Evolutionary conservation across 2,113 vertebrate species (phyloP).

Genomic region (Alligator mississippiensis): DNA sequence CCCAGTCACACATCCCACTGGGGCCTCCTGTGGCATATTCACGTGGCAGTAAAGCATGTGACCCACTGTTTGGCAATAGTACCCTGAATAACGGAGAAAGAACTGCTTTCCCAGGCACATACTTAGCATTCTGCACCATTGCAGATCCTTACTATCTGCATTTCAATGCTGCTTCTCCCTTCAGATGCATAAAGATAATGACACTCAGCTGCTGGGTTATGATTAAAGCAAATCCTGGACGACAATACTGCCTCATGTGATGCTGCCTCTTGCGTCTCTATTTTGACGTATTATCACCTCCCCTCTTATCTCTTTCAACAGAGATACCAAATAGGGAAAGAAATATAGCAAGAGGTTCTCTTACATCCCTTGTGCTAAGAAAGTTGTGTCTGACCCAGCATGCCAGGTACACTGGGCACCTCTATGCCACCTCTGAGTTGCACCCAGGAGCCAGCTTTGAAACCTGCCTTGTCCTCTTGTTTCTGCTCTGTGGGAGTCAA

Average conservation of each 20-base stretch:
- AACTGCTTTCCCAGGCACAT: background rate
- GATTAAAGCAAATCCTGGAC: background rate
- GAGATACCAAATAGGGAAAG: background rate
- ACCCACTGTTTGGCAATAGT: background rate
- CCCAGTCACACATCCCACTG: background rate
- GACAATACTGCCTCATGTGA: background rate
- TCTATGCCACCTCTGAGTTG: no score
- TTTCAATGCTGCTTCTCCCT: background rate
- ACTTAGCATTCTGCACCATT: conserved; percentile 1
- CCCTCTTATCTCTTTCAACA: background rate
- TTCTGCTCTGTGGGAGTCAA: no score
- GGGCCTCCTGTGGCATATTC: background rate
- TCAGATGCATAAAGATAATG: conserved; percentile 11
- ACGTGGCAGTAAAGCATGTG: background rate
- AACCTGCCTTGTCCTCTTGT: no score
- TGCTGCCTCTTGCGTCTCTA: background rate
- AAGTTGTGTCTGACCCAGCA: background rate
- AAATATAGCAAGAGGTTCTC: no score
- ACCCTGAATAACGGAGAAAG: background rate
- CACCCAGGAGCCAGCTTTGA: no score
- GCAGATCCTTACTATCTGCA: background rate
- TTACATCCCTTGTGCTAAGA: background rate
- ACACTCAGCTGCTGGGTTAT: background rate
- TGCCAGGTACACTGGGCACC: background rate
- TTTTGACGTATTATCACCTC: background rate